phyloP scores from a whole-genome alignment of 2,797 vertebrate genomes.

The Carduelis carduelis region DNA sequence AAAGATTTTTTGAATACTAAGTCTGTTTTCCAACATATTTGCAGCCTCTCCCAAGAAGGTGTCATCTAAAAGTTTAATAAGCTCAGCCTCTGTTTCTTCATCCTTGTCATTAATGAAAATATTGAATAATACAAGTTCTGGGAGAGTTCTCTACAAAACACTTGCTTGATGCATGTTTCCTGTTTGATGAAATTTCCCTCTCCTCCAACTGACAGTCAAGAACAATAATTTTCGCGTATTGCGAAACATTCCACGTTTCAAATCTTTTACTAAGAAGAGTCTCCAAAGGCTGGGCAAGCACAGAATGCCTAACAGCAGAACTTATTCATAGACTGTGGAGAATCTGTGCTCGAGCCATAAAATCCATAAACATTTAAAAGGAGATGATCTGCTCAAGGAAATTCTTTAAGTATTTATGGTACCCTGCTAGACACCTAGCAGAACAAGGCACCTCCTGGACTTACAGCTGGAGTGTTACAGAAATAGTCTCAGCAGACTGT shows the following conservation, averaged over 20 bases:
- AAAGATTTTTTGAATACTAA: slow-evolving; percentile 19
- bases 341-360: neutral
- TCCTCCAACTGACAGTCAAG: neutral
- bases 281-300: neutral
- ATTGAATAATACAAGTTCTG: neutral
- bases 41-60: slow-evolving; percentile 12
- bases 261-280: neutral
- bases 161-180: neutral
- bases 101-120: slow-evolving; percentile 6
- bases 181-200: neutral
- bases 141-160: neutral
- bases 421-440: neutral
- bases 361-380: neutral
- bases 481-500: neutral
- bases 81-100: neutral
- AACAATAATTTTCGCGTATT: neutral
- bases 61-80: slow-evolving; percentile 16
- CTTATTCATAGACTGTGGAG: neutral
- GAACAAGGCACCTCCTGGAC: neutral
- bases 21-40: neutral
- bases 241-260: neutral
- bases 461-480: neutral
- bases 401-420: slow-evolving; percentile 7
- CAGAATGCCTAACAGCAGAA: neutral
- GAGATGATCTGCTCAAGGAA: neutral